Evolutionary conservation across 1,140 invertebrate genomes (phyloP).

Genomic region (Achroia grisella): DNA sequence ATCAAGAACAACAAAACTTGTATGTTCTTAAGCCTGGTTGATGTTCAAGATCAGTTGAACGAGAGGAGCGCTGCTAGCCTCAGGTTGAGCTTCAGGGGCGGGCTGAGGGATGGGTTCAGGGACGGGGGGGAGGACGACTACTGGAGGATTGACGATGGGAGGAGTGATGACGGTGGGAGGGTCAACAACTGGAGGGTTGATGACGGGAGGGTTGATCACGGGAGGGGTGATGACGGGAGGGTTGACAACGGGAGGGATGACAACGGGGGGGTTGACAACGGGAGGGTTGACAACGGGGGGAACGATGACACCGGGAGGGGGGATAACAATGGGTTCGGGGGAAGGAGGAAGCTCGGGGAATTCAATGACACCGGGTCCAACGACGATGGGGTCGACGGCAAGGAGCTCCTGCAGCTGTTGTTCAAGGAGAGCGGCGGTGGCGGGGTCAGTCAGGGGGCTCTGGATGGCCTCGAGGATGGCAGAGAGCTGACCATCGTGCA

Average conservation of each 20-base stretch:
- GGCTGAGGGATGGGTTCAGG: slow-evolving; percentile 2
- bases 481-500: slow-evolving; percentile 19
- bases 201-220: slow-evolving; percentile 6
- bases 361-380: slow-evolving; percentile 23
- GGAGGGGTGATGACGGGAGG: slow-evolving; percentile 15
- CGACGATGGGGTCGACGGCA: slow-evolving; percentile 12
- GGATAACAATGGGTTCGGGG: slow-evolving; percentile 8
- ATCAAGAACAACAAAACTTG: too few species aligned
- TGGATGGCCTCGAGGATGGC: slow-evolving; percentile 41
- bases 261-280: slow-evolving; percentile 11
- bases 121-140: slow-evolving; percentile 12
- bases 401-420: slow-evolving; percentile 23
- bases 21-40: slow-evolving; percentile 6
- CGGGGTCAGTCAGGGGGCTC: slow-evolving; percentile 47
- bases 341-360: too few species aligned
- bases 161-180: slow-evolving; percentile 11
- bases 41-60: slow-evolving; percentile 18
- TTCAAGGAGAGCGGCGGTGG: slow-evolving; percentile 36
- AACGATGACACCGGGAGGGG: slow-evolving; percentile 13
- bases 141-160: slow-evolving; percentile 9
- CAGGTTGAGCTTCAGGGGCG: not conserved
- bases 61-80: slow-evolving; percentile 5
- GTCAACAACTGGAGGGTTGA: slow-evolving; percentile 5
- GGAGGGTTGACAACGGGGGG: slow-evolving; percentile 5
- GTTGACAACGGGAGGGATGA: slow-evolving; percentile 9